Base-by-base conservation (phyloP, 2,113 vertebrate species). In the Odontesthes bonariensis region DNA sequence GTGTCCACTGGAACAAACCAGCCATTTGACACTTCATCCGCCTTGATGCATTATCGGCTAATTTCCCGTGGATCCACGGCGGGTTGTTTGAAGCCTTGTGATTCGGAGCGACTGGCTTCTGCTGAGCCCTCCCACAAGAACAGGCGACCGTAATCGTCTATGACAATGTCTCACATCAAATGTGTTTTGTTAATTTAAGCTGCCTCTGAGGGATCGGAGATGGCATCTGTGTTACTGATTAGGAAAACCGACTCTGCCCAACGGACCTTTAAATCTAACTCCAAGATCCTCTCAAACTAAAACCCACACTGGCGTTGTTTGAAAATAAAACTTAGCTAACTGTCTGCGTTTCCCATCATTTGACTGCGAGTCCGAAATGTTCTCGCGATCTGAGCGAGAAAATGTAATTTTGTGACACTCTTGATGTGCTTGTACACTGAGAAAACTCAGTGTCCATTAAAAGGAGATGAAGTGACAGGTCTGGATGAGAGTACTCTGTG, bases 1-100 rank as follows among this genome's bases (percentile, higher is more conserved):
- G 81, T 66, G 87, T 91, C 87, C 86, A 77, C 87, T 57, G 85
- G 76, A 90, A 84, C 82, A 88, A 89, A 92, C 82, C 84, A 87
- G 81, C 89, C 87, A 47, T 87, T 82, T 89, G 77, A 91, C 86
- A 88, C 74, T 77, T 73, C 68, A 85, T 82, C 79, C 82, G 70
- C 85, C 62, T 69, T 86, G 84, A 91, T 91, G 88, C 86, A 90
- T 88, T 84, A 75, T 79, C 75, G 44, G 68, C 85, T 88, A 75
- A 84, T 87, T 70, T 79, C 70, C 72, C 19, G 46, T 46, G 12
- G 77, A 81, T 84, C 42, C n/a, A 17, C 57, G 57, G 73, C 61
- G 32, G 58, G 62, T 65, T 61, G 60, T 79, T 79, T 84, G 86
- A 86, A 82, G 79, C 77, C 40, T 49, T 1, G n/a, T 81, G 75